Evolutionary conservation across 2,888 invertebrate species (phyloP).

Genomic region (Drosophila putrida): DNA sequence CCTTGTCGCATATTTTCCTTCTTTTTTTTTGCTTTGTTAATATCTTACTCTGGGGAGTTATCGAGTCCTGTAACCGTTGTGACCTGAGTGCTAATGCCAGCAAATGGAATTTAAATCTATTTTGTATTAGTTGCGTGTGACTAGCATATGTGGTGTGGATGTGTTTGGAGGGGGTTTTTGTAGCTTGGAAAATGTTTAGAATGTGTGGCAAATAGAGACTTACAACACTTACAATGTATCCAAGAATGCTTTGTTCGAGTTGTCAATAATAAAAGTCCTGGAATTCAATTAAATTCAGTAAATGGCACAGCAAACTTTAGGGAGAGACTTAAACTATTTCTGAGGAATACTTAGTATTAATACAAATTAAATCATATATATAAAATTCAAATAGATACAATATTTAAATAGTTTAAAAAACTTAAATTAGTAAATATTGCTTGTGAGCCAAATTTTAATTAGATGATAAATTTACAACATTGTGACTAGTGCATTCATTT

Average conservation of each 20-base stretch:
- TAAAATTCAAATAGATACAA: too few relatives aligned
- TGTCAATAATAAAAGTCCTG: not conserved
- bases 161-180: constrained; percentile 11
- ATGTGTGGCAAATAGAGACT: constrained; percentile 30
- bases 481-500: too few relatives aligned
- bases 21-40: constrained; percentile 12
- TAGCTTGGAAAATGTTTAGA: constrained; percentile 36
- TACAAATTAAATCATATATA: too few relatives aligned
- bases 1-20: constrained; percentile 45
- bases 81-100: constrained; percentile 76
- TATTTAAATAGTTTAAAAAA: too few relatives aligned
- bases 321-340: too few relatives aligned
- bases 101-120: constrained; percentile 80
- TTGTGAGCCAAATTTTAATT: too few relatives aligned
- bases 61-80: constrained; percentile 57
- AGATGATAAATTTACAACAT: too few relatives aligned
- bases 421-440: too few relatives aligned
- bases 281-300: too few relatives aligned
- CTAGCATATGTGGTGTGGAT: constrained; percentile 55
- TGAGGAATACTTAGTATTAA: too few relatives aligned
- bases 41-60: constrained; percentile 59
- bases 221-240: not conserved
- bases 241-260: not conserved
- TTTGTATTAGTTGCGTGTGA: constrained; percentile 69
- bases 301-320: too few relatives aligned